Conservation (phyloP, 2,113 vertebrate species). For the Eira barbara region DNA sequence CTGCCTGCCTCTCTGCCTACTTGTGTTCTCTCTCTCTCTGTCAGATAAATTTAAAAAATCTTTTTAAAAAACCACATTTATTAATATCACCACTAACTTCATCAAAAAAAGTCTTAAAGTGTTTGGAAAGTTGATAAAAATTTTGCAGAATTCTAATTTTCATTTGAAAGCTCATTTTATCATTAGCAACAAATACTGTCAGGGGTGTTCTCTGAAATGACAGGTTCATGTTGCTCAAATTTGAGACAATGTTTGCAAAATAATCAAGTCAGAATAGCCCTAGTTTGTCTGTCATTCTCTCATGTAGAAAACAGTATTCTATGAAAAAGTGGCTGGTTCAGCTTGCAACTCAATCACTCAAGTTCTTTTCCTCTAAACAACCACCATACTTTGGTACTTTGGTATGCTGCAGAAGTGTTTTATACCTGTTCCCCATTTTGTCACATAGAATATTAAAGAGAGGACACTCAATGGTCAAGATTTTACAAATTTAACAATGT, state of each 20-base stretch:
- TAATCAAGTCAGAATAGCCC: background rate
- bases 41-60: too few relatives aligned
- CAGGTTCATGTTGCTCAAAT: conserved; percentile 14
- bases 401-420: background rate
- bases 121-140: background rate
- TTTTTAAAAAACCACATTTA: background rate
- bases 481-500: background rate
- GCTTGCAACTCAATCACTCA: background rate
- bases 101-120: conserved; percentile 19
- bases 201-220: background rate
- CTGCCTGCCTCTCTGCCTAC: too few relatives aligned
- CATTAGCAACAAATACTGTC: conserved; percentile 11
- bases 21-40: too few relatives aligned
- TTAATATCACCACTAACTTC: background rate
- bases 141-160: conserved; percentile 35
- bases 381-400: background rate
- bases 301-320: background rate
- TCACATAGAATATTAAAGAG: background rate
- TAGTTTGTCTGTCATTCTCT: background rate
- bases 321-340: background rate
- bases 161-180: conserved; percentile 2
- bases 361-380: background rate
- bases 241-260: background rate
- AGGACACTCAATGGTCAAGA: background rate
- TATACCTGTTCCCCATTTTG: background rate